Evolutionary conservation across 2,888 invertebrate species (phyloP).

Genomic region (Auanema sp.): DNA sequence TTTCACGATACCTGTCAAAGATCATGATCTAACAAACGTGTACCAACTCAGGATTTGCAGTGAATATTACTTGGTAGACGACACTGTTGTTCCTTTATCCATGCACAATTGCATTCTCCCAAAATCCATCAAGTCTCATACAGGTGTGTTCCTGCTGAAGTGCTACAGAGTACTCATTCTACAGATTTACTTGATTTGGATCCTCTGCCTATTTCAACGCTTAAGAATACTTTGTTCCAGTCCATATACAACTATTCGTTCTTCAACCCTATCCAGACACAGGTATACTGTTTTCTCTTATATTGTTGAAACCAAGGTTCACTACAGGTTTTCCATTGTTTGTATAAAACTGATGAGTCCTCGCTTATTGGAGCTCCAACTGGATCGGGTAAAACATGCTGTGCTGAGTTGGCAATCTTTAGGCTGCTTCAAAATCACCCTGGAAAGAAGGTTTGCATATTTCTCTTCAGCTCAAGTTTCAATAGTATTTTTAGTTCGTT

Average conservation of each 20-base stretch:
- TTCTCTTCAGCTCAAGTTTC: neutral
- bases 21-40: conserved; percentile 82
- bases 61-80: conserved; percentile 74
- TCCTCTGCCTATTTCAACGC: conserved; percentile 82
- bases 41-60: conserved; percentile 72
- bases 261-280: conserved; percentile 84
- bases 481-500: conserved; percentile 72
- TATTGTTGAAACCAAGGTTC: too few species aligned
- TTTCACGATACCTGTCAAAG: conserved; percentile 91
- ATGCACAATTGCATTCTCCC: conserved; percentile 88
- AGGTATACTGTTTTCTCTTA: conserved; percentile 29
- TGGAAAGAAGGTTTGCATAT: conserved; percentile 48
- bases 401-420: conserved; percentile 95
- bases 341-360: conserved; percentile 90
- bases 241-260: conserved; percentile 85
- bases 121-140: conserved; percentile 86
- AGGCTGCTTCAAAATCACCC: conserved; percentile 52
- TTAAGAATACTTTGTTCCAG: conserved; percentile 79
- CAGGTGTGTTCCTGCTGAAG: too few species aligned
- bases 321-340: conserved; percentile 93
- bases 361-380: conserved; percentile 92
- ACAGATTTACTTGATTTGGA: conserved; percentile 83
- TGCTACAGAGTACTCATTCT: conserved; percentile 11
- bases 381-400: conserved; percentile 96
- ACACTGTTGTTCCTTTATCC: conserved; percentile 68